Evolutionary conservation across 1,140 invertebrate species (phyloP), one percentile per base, ranked within the genome.

Genomic region (Cylas formicarius): DNA sequence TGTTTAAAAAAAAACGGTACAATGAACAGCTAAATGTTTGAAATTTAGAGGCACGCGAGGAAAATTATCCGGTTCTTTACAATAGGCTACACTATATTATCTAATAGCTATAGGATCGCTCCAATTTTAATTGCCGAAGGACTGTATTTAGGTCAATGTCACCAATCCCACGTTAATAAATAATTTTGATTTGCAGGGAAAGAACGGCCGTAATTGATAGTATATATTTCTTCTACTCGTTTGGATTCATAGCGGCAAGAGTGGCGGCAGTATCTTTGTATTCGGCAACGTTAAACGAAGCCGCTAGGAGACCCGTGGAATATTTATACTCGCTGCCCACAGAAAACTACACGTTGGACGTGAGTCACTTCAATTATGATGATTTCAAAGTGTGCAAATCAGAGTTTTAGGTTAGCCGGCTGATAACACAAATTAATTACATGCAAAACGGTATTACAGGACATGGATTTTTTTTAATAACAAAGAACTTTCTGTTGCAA

Each of bases 381-480:
- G 16, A 35, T 35, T 35, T 19, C 28, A 3, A 26, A 43, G 19
- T 29, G 27, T 7, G 4, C 14, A 24, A 14, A 38, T 9, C 27
- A 4, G 5, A 6, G 17, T 52, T 49, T 23, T 24, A 56, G 54
- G 46, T 56, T 16, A 45, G 31, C 14, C 39, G 58, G 27, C 38
- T 58, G 16, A 54, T 59, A 11, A 45, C 55, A 34, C 58, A 80
- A 66, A 70, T 81, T 0, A 66, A 71, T 9, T 68, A 70, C 18
- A 74, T 78, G 53, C 67, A 74, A 1, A 65, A 80, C 21, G 72
- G 72, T 13, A 53, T 82, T 3, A 75, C 78, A 1, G 80, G 79
- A 40, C 67, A 73, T 47, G 73, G 75, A 48, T 80, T 81, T 52
- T 81, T 81, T 57, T 69, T 72, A 0, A 70, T 81, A 0, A 81